Evolutionary conservation across 2,797 vertebrate genomes (phyloP).

Genomic region (Myotis daubentonii): DNA sequence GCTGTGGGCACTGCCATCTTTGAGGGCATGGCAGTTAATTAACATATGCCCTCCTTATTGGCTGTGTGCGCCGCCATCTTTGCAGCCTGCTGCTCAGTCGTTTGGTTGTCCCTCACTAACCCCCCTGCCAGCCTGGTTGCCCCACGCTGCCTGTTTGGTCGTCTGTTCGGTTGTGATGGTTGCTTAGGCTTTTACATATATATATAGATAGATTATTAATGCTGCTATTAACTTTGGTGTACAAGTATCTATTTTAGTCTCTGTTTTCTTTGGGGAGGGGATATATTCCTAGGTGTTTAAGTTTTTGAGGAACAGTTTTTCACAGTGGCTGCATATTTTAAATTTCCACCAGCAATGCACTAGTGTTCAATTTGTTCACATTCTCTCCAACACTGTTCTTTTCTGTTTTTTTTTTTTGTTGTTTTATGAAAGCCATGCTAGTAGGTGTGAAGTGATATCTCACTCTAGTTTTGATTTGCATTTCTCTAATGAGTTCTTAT

Average conservation of each 20-base stretch:
- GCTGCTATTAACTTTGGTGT: not conserved
- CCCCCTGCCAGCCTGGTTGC: no score
- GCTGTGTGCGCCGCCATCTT: no score
- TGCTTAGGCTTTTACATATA: no score
- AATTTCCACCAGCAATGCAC: not conserved
- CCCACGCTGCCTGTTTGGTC: no score
- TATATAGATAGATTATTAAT: not conserved
- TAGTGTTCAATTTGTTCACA: not conserved
- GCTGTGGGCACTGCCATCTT: no score
- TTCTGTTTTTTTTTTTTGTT: not conserved
- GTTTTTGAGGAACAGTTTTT: slow-evolving; percentile 1
- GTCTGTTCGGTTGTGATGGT: no score
- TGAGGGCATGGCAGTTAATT: no score
- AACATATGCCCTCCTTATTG: no score
- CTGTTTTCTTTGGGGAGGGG: not conserved
- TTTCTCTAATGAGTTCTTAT: slow-evolving; percentile 16
- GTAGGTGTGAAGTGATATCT: not conserved
- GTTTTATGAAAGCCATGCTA: not conserved
- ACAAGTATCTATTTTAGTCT: not conserved
- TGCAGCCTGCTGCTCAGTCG: no score
- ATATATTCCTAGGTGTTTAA: not conserved
- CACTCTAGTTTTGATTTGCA: not conserved
- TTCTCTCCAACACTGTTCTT: not conserved
- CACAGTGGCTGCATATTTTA: not conserved
- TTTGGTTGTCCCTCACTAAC: no score